Conservation (phyloP, 2,113 vertebrate species). For the Callipepla squamata region DNA sequence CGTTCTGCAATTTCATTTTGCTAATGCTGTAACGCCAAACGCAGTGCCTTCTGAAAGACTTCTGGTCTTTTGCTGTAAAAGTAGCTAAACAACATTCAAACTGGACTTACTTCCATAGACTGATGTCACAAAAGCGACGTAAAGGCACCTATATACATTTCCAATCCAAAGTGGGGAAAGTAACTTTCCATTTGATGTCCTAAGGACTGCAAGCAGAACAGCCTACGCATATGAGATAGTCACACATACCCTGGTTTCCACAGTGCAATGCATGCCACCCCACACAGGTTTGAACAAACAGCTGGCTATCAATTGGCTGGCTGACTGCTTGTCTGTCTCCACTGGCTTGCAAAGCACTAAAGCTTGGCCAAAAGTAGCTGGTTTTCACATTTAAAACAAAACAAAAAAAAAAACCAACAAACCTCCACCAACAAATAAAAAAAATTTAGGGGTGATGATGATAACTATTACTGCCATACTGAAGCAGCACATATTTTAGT, state of each 20-base stretch:
- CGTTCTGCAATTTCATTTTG: not conserved
- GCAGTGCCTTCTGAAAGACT: not conserved
- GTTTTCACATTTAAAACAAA: not conserved
- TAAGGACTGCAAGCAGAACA: not conserved
- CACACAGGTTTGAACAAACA: not conserved
- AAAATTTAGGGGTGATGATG: not conserved
- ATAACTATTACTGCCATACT: not conserved
- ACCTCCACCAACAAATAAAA: not conserved
- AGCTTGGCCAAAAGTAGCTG: not conserved
- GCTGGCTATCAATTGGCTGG: not conserved
- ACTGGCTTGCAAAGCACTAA: not conserved
- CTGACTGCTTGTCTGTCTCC: fast-evolving
- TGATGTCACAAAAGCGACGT: not conserved
- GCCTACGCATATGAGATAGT: no score
- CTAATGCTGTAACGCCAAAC: not conserved
- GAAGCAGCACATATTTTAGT: not conserved
- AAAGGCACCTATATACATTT: not conserved
- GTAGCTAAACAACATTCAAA: not conserved
- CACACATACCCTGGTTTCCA: not conserved
- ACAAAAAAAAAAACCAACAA: not conserved
- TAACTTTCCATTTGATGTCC: not conserved
- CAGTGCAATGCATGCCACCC: not conserved
- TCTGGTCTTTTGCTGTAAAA: not conserved
- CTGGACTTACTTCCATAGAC: not conserved
- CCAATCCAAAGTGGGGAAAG: not conserved